phyloP scores from a whole-genome alignment of 2,113 vertebrate species.

The Charina bottae region DNA sequence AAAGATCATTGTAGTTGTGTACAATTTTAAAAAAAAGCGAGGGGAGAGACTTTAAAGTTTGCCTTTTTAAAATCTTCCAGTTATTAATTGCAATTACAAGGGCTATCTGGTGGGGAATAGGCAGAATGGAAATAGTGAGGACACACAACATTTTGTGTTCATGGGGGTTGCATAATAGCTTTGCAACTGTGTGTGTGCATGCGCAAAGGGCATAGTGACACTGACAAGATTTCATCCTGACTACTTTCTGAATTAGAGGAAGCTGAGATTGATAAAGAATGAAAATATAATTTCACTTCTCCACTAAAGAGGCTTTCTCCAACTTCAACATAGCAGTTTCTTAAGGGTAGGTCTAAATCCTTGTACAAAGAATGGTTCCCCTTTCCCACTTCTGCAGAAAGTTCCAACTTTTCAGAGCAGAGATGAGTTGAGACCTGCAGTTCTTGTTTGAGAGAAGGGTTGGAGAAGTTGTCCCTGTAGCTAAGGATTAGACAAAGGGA shows the following conservation, averaged over 20 bases:
- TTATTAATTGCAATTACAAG: background rate
- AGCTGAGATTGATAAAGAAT: background rate
- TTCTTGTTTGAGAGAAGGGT: constrained; percentile 1
- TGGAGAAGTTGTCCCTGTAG: background rate
- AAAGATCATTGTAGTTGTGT: no score
- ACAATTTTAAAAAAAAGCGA: no score
- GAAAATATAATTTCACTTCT: background rate
- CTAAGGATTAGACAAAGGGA: background rate
- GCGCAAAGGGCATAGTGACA: background rate
- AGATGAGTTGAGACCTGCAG: no score
- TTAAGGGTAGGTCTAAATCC: background rate
- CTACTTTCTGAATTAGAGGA: background rate
- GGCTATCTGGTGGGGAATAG: background rate
- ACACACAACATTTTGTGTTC: background rate
- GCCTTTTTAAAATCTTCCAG: no score
- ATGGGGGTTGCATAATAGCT: background rate
- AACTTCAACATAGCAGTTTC: background rate
- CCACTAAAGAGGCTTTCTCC: background rate
- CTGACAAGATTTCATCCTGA: background rate
- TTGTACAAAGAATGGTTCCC: background rate
- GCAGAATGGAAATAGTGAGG: background rate
- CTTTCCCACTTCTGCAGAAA: background rate
- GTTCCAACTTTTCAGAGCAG: background rate
- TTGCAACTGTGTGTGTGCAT: background rate
- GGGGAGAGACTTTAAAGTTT: no score